Evolutionary conservation across 1,140 invertebrate species (phyloP).

Genomic region (Lamellibrachia luymesi): DNA sequence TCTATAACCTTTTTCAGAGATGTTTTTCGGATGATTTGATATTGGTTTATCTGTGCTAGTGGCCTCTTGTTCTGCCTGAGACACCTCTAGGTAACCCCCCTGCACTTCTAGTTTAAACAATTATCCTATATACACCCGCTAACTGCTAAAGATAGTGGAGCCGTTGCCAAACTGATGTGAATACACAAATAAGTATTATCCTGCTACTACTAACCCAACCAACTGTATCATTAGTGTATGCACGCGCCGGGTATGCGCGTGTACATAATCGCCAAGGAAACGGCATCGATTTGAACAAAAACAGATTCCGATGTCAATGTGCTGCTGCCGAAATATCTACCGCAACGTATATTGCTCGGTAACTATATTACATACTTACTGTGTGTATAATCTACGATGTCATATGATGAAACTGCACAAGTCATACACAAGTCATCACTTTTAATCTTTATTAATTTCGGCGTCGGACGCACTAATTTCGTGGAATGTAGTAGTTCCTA

Average conservation of each 20-base stretch:
- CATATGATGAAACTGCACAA: background rate
- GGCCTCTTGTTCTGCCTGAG: no score
- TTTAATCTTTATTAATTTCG: background rate
- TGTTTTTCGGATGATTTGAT: no score
- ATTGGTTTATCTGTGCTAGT: no score
- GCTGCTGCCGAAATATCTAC: background rate
- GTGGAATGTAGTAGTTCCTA: background rate
- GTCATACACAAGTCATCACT: background rate
- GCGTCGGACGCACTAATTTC: background rate
- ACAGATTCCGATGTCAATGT: background rate
- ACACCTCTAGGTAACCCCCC: no score
- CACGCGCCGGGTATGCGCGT: background rate
- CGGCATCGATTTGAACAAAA: background rate
- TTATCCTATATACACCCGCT: no score
- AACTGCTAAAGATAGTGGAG: no score
- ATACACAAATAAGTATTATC: background rate
- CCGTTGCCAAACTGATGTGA: background rate
- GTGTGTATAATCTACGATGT: background rate
- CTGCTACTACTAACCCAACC: background rate
- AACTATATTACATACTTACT: background rate
- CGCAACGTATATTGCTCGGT: background rate
- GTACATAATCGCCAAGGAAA: background rate
- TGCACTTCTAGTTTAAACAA: no score
- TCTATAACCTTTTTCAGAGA: no score
- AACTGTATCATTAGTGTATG: background rate